Evolutionary conservation across 2,113 vertebrate genomes (phyloP), one percentile per base, ranked within the genome.

Genomic region (Apodemus sylvaticus): DNA sequence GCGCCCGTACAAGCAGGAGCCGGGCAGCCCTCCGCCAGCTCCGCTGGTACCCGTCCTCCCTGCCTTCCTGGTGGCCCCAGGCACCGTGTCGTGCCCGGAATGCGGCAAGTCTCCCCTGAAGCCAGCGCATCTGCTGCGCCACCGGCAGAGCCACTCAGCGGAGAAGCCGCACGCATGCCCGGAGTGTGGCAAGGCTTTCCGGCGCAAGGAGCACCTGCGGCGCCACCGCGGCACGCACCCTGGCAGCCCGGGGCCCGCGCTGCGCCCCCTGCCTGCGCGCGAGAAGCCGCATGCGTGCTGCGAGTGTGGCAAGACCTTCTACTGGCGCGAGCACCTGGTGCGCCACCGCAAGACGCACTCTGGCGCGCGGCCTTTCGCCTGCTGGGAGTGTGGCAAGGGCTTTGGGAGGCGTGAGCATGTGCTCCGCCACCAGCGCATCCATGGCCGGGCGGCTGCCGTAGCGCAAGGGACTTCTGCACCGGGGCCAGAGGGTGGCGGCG

Each of bases 151-250:
- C 91, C 98, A 97, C 89, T 92, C 97, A 0, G 97, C 86, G 0
- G 98, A 98, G 90, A 97, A 97, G 83, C 98, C 98, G 0, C 98
- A 98, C 81, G 93, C 97, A 62, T 98, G 98, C 89, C 95, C 97
- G 0, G 98, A 98, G 39, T 98, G 98, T 4, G 98, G 98, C 78
- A 98, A 98, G 86, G 96, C 97, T 39, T 98, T 98, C 90, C 95
- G 97, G 20, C 98, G 98, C 94, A 98, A 98, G 89, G 98, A 98
- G 79, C 98, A 98, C 93, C 96, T 98, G 94, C 97, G 97, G 70
- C 98, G 98, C 34, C 98, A 98, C 86, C 98, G 97, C 13, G 97
- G 97, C 91, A 98, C 97, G 9, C 98, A 98, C 94, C 98, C 98
- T 0, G 98, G 98, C 11, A 14, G 83, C 31, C 87, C n/a, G 0